Evolutionary conservation across 2,113 vertebrate species (phyloP).

Genomic region (Saccopteryx bilineata): DNA sequence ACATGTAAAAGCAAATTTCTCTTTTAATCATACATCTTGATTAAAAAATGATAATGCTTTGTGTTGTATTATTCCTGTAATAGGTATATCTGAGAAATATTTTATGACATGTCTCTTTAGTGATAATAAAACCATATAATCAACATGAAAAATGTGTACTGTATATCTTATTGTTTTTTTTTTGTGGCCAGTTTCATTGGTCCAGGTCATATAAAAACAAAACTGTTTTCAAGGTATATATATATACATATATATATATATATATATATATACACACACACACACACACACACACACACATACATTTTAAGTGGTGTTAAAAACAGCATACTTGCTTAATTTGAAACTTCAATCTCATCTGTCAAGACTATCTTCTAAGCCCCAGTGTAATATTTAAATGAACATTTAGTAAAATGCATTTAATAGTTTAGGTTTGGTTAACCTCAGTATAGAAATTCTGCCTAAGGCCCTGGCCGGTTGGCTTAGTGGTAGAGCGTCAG

Average conservation of each 20-base stretch:
- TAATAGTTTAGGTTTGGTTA: not conserved
- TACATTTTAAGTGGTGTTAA: not conserved
- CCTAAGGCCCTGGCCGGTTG: not conserved
- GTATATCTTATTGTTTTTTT: not conserved
- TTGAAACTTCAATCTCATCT: not conserved
- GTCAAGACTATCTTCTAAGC: not conserved
- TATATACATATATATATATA: not conserved
- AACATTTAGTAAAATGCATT: not conserved
- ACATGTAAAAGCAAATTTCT: conserved; percentile 17
- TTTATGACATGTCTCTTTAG: not conserved
- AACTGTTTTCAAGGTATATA: not conserved
- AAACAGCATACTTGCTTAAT: not conserved
- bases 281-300: too few species aligned
- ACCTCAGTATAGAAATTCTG: not conserved
- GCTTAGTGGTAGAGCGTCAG: too few species aligned
- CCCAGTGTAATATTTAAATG: not conserved
- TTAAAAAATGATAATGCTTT: not conserved
- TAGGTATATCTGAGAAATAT: not conserved
- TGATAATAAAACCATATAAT: not conserved
- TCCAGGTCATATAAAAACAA: not conserved
- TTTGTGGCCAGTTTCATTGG: not conserved
- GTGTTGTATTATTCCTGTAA: not conserved
- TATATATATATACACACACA: too few species aligned
- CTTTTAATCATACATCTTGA: not conserved
- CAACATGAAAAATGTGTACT: not conserved